Evolutionary conservation across 2,113 vertebrate species (phyloP).

Genomic region (Mola mola): DNA sequence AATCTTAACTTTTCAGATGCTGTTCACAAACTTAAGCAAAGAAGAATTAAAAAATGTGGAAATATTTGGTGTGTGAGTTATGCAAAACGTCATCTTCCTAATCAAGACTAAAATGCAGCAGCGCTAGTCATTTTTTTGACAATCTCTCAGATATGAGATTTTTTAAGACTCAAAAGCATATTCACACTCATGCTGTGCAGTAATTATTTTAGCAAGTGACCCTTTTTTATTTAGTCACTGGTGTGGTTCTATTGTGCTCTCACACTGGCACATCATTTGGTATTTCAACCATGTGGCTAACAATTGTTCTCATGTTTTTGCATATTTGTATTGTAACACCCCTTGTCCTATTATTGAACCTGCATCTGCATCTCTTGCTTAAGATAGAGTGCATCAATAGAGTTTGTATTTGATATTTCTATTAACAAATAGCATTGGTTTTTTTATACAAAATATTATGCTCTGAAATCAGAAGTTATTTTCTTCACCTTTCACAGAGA

Average conservation of each 20-base stretch:
- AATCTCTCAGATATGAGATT: slow-evolving; percentile 6
- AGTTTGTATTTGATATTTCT: too few species aligned
- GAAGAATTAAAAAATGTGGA: slow-evolving; percentile 22
- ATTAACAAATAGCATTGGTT: too few species aligned
- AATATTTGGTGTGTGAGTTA: too few species aligned
- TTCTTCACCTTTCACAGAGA: slow-evolving; percentile 74
- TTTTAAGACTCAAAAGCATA: slow-evolving; percentile 8
- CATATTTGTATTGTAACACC: too few species aligned
- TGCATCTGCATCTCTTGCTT: too few species aligned
- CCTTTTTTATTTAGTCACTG: slow-evolving; percentile 21
- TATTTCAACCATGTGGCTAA: not conserved
- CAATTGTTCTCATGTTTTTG: too few species aligned
- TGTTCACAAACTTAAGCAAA: not conserved
- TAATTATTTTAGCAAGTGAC: slow-evolving; percentile 9
- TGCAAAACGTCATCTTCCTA: not conserved
- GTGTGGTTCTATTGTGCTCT: slow-evolving; percentile 13
- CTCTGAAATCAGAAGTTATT: too few species aligned
- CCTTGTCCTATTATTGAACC: too few species aligned
- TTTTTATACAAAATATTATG: too few species aligned
- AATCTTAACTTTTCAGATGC: not conserved
- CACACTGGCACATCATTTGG: slow-evolving; percentile 29
- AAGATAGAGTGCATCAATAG: too few species aligned
- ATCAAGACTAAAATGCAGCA: slow-evolving; percentile 6
- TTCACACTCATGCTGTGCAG: slow-evolving; percentile 8
- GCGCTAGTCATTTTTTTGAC: not conserved